Conservation (phyloP, 2,113 vertebrate genomes). For the Eclectus roratus region DNA sequence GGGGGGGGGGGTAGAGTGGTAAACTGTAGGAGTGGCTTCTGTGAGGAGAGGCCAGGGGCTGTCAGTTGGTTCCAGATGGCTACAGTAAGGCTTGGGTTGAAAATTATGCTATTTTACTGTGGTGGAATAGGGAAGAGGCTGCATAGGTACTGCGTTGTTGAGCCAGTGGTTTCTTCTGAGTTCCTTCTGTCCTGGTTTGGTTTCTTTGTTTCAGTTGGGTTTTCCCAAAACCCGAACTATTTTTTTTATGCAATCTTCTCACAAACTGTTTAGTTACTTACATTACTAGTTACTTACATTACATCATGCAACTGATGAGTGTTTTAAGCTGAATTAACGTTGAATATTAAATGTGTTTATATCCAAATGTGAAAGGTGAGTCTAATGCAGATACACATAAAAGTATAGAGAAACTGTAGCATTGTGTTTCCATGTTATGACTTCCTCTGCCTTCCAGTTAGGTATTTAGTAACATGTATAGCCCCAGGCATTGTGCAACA, state of each 20-base stretch:
- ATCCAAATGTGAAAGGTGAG: background rate
- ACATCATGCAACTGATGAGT: background rate
- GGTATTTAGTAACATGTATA: background rate
- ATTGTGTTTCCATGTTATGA: background rate
- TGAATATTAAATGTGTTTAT: background rate
- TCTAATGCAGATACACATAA: background rate
- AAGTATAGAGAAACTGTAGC: background rate
- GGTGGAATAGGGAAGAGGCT: background rate
- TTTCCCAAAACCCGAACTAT: rapidly evolving
- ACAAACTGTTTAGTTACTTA: background rate
- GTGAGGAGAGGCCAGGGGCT: background rate
- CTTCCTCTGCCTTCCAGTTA: background rate
- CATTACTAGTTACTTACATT: background rate
- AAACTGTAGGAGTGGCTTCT: background rate
- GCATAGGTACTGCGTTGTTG: background rate
- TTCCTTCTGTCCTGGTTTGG: background rate
- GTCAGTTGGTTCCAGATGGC: background rate
- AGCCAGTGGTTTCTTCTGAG: background rate
- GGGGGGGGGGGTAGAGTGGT: rapidly evolving
- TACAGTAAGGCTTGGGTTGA: background rate
- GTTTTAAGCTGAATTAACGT: background rate
- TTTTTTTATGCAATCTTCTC: background rate
- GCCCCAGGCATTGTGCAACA: background rate
- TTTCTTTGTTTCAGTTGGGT: background rate
- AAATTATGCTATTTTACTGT: background rate